Evolutionary conservation across 2,797 vertebrate genomes (phyloP).

Genomic region (Fratercula arctica): DNA sequence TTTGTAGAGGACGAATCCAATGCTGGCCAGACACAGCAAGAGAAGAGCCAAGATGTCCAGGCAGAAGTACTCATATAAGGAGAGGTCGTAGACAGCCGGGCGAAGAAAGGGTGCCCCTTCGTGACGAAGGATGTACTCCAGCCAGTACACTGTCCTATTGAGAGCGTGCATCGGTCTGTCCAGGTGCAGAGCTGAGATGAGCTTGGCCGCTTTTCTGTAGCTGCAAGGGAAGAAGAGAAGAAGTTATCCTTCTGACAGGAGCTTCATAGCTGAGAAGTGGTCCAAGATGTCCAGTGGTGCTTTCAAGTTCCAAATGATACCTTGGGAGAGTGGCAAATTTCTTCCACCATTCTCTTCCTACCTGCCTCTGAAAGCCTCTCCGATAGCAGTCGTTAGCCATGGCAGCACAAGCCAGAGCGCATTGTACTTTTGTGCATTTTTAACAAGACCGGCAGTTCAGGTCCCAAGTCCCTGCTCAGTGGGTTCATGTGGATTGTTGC

Average conservation of each 20-base stretch:
- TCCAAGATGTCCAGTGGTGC: not conserved
- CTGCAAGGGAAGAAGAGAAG: slow-evolving; percentile 18
- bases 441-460: not conserved
- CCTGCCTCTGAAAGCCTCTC: not conserved
- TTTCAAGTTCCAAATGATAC: not conserved
- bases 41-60: slow-evolving; percentile 63
- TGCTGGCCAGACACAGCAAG: not conserved
- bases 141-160: slow-evolving; percentile 73
- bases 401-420: not conserved
- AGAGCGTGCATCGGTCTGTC: slow-evolving; percentile 65
- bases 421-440: not conserved
- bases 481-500: not conserved
- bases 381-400: not conserved
- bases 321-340: not conserved
- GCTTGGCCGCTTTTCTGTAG: slow-evolving; percentile 62
- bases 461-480: not conserved
- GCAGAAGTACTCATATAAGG: slow-evolving; percentile 64
- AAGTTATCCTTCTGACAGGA: not conserved
- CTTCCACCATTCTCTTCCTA: not conserved
- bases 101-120: slow-evolving; percentile 58
- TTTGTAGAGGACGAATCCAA: slow-evolving; percentile 7
- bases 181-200: slow-evolving; percentile 64
- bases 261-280: not conserved
- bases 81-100: slow-evolving; percentile 51
- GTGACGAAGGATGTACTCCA: slow-evolving; percentile 71